Percentiles rank a stretch among this genome's conserved stretches.
Conservation (phyloP, 2,888 invertebrate species). For the Lochmaea crataegi region DNA sequence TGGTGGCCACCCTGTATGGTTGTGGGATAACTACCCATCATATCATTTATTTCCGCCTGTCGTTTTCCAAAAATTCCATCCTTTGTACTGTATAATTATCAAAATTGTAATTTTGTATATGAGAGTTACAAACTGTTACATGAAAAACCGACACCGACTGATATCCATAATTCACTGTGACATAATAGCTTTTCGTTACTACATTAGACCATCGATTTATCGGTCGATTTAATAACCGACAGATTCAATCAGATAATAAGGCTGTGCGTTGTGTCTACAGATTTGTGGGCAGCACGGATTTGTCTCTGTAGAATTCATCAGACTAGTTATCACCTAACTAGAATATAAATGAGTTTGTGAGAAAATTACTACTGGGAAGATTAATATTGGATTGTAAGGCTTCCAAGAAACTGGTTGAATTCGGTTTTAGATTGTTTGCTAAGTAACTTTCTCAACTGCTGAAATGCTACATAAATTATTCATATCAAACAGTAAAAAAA, state of each 20-base stretch:
- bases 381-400: constrained; percentile 4
- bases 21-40: too few species aligned
- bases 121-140: background rate
- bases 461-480: background rate
- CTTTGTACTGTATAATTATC: background rate
- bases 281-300: constrained; percentile 13
- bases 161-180: constrained; percentile 11
- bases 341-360: constrained; percentile 12
- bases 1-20: too few species aligned
- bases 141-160: background rate
- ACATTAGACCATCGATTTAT: constrained; percentile 18
- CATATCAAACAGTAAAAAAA: background rate
- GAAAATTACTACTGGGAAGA: constrained; percentile 4
- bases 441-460: background rate
- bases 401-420: background rate
- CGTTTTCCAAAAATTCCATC: too few species aligned
- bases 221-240: constrained; percentile 18
- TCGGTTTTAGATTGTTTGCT: background rate
- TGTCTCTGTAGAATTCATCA: constrained; percentile 9
- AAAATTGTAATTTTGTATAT: background rate
- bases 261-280: constrained; percentile 15
- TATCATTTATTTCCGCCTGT: too few species aligned
- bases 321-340: constrained; percentile 11
- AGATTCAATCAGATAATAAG: constrained; percentile 20
- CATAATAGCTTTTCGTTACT: constrained; percentile 4